phyloP scores from a whole-genome alignment of 2,113 vertebrate genomes.

The Egretta garzetta region DNA sequence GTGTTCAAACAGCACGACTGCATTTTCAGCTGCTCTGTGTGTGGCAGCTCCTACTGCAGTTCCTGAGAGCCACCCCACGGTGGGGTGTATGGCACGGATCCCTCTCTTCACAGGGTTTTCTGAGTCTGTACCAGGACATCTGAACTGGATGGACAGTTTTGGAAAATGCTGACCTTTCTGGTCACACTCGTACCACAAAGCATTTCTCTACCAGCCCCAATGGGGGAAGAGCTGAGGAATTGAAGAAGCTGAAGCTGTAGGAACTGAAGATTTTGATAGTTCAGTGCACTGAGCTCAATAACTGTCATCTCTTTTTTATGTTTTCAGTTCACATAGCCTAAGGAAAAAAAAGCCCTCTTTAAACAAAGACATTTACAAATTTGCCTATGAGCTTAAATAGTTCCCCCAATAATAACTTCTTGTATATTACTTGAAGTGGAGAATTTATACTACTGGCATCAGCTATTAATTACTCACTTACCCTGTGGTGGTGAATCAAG shows the following conservation, averaged over 20 bases:
- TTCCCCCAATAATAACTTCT: not conserved
- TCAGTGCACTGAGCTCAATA: not conserved
- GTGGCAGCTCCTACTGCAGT: not conserved
- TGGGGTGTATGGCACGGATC: not conserved
- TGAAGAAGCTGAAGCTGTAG: not conserved
- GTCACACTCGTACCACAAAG: not conserved
- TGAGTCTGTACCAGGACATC: not conserved
- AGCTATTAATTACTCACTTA: not conserved
- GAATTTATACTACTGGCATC: not conserved
- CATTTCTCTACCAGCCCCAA: not conserved
- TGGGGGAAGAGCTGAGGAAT: rapidly evolving
- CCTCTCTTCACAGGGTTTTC: not conserved
- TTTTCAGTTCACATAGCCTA: not conserved
- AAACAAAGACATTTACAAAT: not conserved
- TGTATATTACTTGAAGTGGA: not conserved
- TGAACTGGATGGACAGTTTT: not conserved
- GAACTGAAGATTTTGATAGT: not conserved
- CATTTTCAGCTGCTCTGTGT: not conserved
- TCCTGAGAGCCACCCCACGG: rapidly evolving
- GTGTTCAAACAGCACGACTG: rapidly evolving
- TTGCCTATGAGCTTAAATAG: not conserved
- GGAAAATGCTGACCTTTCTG: not conserved
- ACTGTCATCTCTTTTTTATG: not conserved
- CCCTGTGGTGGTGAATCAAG: not conserved
- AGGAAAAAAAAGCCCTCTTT: not conserved